Base-by-base conservation (phyloP, 2,888 invertebrate genomes). In the Teleiodes luculella region DNA sequence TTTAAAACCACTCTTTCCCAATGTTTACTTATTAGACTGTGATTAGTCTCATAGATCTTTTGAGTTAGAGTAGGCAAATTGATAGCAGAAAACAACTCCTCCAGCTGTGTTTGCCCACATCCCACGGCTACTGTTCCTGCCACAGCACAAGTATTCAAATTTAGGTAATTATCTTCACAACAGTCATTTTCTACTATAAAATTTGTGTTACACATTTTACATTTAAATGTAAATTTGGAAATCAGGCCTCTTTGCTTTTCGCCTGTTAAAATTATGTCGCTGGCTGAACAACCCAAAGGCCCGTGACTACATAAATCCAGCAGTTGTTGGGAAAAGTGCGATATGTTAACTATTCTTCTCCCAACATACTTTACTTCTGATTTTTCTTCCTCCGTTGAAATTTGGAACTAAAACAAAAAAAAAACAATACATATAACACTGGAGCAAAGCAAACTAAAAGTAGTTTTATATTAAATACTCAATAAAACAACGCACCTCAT, bases 31-130 rank as follows among this genome's bases (percentile, higher is more conserved):
- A 20, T 18, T 20, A 39, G 7, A 31, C 33, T 28, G 10, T 13
- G 31, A 33, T 46, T 13, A 37, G 30, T 10, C 16, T 46, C 7
- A 47, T 47, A 30, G 13, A 10, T 13, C 4, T 36, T 2, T 6
- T 36, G 13, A 2, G n/a, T 37, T 16, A 37, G 14, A 14, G 6
- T 16, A 16, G 48, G 43, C 18, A 54, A 41, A 49, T 43, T 24
- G 28, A 53, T n/a, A 11, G 53, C 39, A 5, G 53, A 33, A 4
- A 16, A 18, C 7, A 53, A 30, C 18, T 53, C 53, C 28, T 47
- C 24, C 4, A 53, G 39, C 33, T 53, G 53, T 10, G 47, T 39
- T 20, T 37, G 47, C 18, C 53, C 53, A 8, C 53, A 47, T 1
- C 47, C 53, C 24, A 41, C 47, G 10, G 53, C 35, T 39, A 53